Conservation (phyloP, 2,888 invertebrate species). For the Thalpophila matura region DNA sequence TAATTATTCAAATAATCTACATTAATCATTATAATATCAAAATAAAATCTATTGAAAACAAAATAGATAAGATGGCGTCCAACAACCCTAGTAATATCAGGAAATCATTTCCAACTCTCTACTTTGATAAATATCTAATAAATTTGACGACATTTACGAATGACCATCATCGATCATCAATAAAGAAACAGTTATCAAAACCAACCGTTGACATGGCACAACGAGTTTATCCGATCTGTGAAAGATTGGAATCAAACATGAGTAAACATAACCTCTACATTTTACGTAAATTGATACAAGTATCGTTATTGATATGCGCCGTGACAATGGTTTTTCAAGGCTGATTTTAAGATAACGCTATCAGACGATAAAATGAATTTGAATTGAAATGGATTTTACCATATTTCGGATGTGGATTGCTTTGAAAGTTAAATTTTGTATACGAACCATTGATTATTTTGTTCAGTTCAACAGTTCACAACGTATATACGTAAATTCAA, state of each 20-base stretch:
- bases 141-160: slow-evolving; percentile 23
- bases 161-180: slow-evolving; percentile 42
- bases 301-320: background rate
- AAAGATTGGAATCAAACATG: slow-evolving; percentile 38
- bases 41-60: background rate
- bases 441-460: background rate
- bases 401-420: background rate
- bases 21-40: background rate
- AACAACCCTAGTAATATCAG: background rate
- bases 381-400: slow-evolving; percentile 1
- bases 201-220: slow-evolving; percentile 28
- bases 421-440: background rate
- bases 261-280: slow-evolving; percentile 27
- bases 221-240: slow-evolving; percentile 30
- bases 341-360: slow-evolving; percentile 30
- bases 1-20: background rate
- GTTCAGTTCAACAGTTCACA: background rate
- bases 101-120: background rate
- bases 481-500: slow-evolving; percentile 29
- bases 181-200: slow-evolving; percentile 42
- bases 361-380: background rate
- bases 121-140: background rate
- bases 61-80: background rate
- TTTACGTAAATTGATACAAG: slow-evolving; percentile 34
- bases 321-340: slow-evolving; percentile 41